Evolutionary conservation across 2,797 vertebrate genomes (phyloP).

Genomic region (Spinus pinus): DNA sequence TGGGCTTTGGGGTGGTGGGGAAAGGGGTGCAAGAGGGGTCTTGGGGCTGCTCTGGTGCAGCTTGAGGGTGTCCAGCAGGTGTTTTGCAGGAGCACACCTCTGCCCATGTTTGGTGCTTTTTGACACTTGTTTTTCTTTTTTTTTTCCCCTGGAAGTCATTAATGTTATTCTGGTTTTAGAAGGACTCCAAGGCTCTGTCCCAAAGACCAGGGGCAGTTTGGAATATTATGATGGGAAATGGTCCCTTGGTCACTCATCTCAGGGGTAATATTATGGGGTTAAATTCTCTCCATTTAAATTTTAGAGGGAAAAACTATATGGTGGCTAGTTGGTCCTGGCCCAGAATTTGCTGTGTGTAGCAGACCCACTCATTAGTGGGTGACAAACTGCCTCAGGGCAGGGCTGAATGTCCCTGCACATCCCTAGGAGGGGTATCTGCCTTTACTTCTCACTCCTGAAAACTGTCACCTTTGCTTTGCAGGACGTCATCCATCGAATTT

Average conservation of each 20-base stretch:
- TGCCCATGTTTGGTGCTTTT: neutral
- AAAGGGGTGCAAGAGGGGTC: accelerated
- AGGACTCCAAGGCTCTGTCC: neutral
- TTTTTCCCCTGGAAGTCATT: neutral
- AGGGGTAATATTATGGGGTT: neutral
- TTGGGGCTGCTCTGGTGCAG: neutral
- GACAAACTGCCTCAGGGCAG: neutral
- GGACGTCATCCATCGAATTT: neutral
- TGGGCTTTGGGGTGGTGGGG: neutral
- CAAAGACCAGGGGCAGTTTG: neutral
- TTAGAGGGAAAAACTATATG: neutral
- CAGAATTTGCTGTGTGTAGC: neutral
- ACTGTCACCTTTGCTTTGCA: neutral
- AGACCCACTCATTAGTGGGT: neutral
- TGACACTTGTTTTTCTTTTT: neutral
- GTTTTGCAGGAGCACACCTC: neutral
- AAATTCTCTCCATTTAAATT: neutral
- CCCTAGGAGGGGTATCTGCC: neutral
- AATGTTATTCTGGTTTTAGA: neutral
- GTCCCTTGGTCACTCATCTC: neutral
- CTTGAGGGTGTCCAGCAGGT: neutral
- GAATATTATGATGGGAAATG: neutral
- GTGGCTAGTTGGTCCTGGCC: neutral
- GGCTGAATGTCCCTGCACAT: neutral
- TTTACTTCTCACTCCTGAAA: neutral